phyloP scores from a whole-genome alignment of 2,797 vertebrate species.

The Tapera naevia region DNA sequence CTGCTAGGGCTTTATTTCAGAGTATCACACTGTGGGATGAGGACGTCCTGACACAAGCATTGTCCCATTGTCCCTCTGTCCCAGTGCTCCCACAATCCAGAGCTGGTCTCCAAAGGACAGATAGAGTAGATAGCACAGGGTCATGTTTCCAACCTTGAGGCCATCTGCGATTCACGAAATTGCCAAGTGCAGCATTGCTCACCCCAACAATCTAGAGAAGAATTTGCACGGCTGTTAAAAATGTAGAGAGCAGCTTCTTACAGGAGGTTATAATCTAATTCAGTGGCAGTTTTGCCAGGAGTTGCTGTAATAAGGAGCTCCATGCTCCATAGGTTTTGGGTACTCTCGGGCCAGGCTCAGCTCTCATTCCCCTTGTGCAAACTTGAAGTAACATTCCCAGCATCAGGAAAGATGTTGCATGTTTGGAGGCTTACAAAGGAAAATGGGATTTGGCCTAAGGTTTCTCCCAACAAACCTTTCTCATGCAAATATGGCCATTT shows the following conservation, averaged over 20 bases:
- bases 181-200: not conserved
- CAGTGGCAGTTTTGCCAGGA: not conserved
- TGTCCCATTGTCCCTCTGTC: conserved; percentile 1
- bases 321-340: not conserved
- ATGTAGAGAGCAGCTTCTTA: not conserved
- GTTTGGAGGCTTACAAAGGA: not conserved
- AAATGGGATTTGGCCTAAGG: not conserved
- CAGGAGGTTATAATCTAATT: not conserved
- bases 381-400: accelerated
- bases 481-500: not conserved
- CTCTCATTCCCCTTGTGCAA: not conserved
- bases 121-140: not conserved
- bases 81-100: not conserved
- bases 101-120: not conserved
- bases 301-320: not conserved
- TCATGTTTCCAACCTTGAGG: not conserved
- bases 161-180: not conserved
- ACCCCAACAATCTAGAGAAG: not conserved
- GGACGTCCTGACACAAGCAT: not conserved
- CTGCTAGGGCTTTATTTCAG: not conserved
- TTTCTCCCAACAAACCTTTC: conserved; percentile 3
- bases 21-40: not conserved
- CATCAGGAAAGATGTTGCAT: not conserved
- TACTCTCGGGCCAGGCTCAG: not conserved
- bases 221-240: not conserved